Base-by-base conservation (phyloP, 2,888 invertebrate species). In the Zonitis immaculata region DNA sequence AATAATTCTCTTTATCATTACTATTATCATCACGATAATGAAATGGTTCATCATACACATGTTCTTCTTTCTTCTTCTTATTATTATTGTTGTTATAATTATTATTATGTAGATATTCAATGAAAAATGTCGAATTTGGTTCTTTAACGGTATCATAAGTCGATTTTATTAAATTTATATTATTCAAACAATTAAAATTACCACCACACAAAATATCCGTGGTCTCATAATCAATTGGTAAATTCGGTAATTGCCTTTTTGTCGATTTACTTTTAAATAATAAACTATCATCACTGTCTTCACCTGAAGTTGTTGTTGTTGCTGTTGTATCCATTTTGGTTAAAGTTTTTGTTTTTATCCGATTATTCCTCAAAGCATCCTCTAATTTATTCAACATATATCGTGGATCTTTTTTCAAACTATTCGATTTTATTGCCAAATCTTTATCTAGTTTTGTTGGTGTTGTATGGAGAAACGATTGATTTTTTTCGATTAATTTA, bases 321-420 rank as follows among this genome's bases (percentile, higher is more conserved):
- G 51, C 47, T 6, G 32, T 25, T 27, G 47, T 46, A 22, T 27
- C 22, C 16, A 14, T 52, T 63, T 65, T 68, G 9, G 52, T 52
- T 44, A 63, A 62, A 50, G 64, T 66, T 52, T 66, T 61, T 39
- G 63, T 51, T 51, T 65, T 64, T 8, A 74, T 60, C 61, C 74
- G 75, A 55, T 80, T 79, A 6, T 80, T 81, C 47, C 79, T 76
- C 49, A 85, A 67, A 0, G 82, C 83, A 55, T 78, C 79, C 68
- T 86, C 85, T 0, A 86, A 70, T 63, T 85, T 86, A 60, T 82
- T 81, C 0, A 86, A 70, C 82, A 85, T 86, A 57, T 84, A 79
- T 68, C 83, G 82, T 0, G 85, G 79, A 62, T 83, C 83, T 12
- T 57, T 55, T 46, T 63, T 64, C 44, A 60, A 62, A 26, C 47